Evolutionary conservation across 2,888 invertebrate species (phyloP), one percentile per base, ranked within the genome.

Genomic region (Schizotus pectinicornis): DNA sequence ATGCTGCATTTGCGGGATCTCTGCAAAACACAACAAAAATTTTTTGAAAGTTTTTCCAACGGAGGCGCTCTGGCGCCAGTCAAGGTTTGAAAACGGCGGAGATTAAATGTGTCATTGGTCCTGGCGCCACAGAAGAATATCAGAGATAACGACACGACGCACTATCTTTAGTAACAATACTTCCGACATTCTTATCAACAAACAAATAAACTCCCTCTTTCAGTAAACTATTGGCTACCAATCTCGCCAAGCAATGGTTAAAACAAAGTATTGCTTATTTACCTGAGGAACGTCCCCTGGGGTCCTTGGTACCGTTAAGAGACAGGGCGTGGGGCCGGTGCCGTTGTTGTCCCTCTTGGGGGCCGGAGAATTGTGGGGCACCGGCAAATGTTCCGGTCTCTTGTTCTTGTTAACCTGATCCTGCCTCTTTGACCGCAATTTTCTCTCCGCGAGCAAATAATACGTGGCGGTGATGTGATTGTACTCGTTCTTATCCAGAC

Each of bases 391-490:
- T 64, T 78, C 80, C 1, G 79, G 79, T 50, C 80, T 67, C 56
- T 72, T 76, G 58, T 67, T 70, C 73, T 81, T 81, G 59, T 81
- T 77, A 69, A 80, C 76, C 75, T 81, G 79, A 65, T 89, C 88
- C 70, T 88, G 90, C 70, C 93, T 85, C 74, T 91, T 88, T 47
- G 89, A 86, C 64, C 92, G 85, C 38, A 99, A 83, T 77, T 95
- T 92, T 64, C 95, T 85, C 81, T 99, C 99, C 8, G 97, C 98
- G 69, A 99, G 82, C 69, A 99, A 84, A 81, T 93, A 99, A 81
- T 98, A 99, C 12, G 98, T 99, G 42, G 98, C 98, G 31, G 98
- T 98, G 73, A 99, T 91, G 80, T 99, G 96, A 82, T 96, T 96
- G 81, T 99, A 99, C 76, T 95, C 95, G 81, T 98, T 94, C 76